Base-by-base conservation (phyloP, 1,140 invertebrate genomes). In the Schlechtendalia chinensis region DNA sequence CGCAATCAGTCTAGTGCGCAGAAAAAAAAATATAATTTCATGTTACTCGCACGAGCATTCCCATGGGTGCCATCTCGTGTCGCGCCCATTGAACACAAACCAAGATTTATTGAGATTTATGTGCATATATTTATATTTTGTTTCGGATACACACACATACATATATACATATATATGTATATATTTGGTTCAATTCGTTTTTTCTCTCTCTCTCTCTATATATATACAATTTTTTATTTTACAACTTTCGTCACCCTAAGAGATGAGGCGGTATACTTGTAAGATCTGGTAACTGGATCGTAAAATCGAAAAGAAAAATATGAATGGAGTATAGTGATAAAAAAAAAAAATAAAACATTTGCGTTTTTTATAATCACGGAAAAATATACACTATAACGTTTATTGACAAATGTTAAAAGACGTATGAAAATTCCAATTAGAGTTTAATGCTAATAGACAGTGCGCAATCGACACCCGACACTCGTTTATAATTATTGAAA, bases 71-170 rank as follows among this genome's bases (percentile, higher is more conserved):
- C 69, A 54, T 72, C 27, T 32, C 24, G 27, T 54, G 69, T 72
- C 69, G 50, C 50, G 19, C 12, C 47, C 47, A 53, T 53, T 71
- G 69, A 71, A 72, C 45, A 50, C 22, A 50, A 22, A 71, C 67
- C 67, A 45, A 53, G 69, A 72, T 72, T 72, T 72, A 72, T 72
- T 72, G 24, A 72, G 69, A 72, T 72, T 72, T 72, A 72, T 72
- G 69, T 72, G 47, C 69, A 72, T 72, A 53, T 72, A 53, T 72
- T 63, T 63, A 29, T 63, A 29, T 53, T 71, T 39, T 29, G 17
- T 72, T 72, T 39, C 3, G 32, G 32, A 39, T 39, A 39, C 8
- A 39, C 32, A 53, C 47, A 47, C 11, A 47, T 22, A n/a, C 45
- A 29, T 29, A 8, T 39, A 54, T 29, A 47, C 11, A 47, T 22